Evolutionary conservation across 1,140 invertebrate genomes (phyloP).

Genomic region (Neodiprion pinetum): DNA sequence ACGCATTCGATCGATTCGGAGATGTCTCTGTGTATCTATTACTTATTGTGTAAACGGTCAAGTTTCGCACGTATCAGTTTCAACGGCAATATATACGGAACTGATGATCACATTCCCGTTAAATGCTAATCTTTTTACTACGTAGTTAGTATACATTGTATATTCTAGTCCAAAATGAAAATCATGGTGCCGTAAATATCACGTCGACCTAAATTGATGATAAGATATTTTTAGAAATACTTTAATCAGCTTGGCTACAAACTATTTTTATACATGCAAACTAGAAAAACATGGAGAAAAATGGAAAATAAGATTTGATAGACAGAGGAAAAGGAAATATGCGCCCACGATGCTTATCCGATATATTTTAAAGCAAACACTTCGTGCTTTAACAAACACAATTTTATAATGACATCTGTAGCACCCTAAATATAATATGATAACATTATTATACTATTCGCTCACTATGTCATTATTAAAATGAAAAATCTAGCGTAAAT

Average conservation of each 20-base stretch:
- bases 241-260: background rate
- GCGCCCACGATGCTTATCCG: background rate
- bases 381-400: background rate
- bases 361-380: background rate
- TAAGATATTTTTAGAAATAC: background rate
- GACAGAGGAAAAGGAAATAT: too few relatives aligned
- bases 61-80: background rate
- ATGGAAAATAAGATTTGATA: background rate
- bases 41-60: background rate
- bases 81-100: background rate
- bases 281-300: background rate
- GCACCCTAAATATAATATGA: background rate
- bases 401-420: background rate
- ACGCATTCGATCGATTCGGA: background rate
- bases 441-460: background rate
- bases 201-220: background rate
- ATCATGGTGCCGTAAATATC: background rate
- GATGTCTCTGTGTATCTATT: background rate
- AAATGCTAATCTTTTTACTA: background rate
- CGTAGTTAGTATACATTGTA: background rate
- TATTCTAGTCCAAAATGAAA: background rate
- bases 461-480: too few relatives aligned
- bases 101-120: constrained; percentile 2
- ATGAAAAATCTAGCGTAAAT: too few relatives aligned
- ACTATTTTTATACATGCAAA: background rate